A percentile compares a stretch with the other conserved stretches of the same genome.
These are phyloP conservation scores for Myanophis thanlyinensis DNA, from an alignment of 2,113 vertebrate genomes.

Conservation along the genomic window DNA sequence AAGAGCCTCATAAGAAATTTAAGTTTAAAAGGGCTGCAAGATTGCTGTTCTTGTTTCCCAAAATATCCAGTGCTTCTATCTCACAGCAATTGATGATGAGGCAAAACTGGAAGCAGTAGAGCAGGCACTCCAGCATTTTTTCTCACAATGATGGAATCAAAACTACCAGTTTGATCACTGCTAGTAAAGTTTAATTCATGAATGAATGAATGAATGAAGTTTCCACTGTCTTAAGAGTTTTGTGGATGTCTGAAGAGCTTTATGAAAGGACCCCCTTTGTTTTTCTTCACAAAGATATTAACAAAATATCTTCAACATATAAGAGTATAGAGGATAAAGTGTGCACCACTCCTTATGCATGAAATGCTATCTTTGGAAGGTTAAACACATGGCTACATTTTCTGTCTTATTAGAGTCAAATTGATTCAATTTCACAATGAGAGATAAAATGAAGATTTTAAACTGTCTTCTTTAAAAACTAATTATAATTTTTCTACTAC, in stretches of 20 bases:
- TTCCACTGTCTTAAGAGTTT: neutral
- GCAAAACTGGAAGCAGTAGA: neutral
- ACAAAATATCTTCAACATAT: conserved; percentile 47
- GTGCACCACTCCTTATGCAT: conserved; percentile 35
- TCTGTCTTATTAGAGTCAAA: conserved; percentile 58
- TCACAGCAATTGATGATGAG: too few relatives aligned
- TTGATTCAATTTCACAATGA: conserved; percentile 67
- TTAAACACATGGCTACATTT: conserved; percentile 55
- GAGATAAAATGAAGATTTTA: conserved; percentile 63
- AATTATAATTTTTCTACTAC: conserved; percentile 68
- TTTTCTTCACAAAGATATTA: conserved; percentile 37
- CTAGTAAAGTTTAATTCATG: neutral
- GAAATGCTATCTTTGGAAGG: conserved; percentile 64
- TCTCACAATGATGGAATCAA: neutral
- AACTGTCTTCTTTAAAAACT: conserved; percentile 70
- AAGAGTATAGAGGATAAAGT: conserved; percentile 9
- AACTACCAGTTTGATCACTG: neutral
- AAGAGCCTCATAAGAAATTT: neutral
- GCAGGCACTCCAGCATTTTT: neutral
- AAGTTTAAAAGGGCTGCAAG: neutral
- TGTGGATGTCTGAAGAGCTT: neutral
- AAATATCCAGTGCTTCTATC: neutral
- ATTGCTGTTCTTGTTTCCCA: neutral
- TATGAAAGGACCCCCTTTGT: conserved; percentile 35
- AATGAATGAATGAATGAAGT: neutral